Percentiles rank a stretch among this genome's conserved stretches.
Conservation (phyloP, 2,113 vertebrate species). For the Tetrao urogallus region DNA sequence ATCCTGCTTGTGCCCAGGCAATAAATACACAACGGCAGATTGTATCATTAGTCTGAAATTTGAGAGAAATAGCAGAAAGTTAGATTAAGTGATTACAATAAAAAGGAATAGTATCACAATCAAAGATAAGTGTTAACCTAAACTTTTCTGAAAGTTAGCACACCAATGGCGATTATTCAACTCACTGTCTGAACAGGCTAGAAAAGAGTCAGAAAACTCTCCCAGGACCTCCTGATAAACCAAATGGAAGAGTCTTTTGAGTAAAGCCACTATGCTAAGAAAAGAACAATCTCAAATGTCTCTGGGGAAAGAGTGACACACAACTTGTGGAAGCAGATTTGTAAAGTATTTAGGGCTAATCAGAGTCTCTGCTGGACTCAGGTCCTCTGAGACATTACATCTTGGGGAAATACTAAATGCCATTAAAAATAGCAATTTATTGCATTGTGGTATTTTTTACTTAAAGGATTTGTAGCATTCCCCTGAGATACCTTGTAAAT, state of each 20-base stretch:
- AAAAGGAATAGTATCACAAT: conserved; percentile 13
- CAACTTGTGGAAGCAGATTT: conserved; percentile 25
- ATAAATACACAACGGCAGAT: not conserved
- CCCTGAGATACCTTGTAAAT: conserved; percentile 32
- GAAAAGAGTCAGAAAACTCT: conserved; percentile 22
- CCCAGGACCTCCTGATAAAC: not conserved
- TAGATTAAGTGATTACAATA: not conserved
- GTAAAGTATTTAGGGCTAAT: conserved; percentile 6
- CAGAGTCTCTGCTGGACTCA: not conserved
- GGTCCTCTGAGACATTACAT: not conserved
- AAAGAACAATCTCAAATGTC: not conserved
- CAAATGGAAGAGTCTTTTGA: not conserved
- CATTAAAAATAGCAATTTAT: conserved; percentile 45
- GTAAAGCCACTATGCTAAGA: not conserved
- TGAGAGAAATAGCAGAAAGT: not conserved
- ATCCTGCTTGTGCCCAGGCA: not conserved
- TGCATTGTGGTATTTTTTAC: conserved; percentile 17
- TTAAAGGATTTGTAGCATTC: not conserved
- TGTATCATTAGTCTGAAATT: conserved; percentile 21
- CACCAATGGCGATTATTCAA: not conserved
- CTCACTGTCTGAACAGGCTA: not conserved
- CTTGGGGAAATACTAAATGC: conserved; percentile 3
- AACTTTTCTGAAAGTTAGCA: not conserved
- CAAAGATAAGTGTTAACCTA: conserved; percentile 3
- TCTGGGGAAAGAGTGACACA: not conserved